Conservation (phyloP, 1,140 invertebrate species). For the Littorina saxatilis region DNA sequence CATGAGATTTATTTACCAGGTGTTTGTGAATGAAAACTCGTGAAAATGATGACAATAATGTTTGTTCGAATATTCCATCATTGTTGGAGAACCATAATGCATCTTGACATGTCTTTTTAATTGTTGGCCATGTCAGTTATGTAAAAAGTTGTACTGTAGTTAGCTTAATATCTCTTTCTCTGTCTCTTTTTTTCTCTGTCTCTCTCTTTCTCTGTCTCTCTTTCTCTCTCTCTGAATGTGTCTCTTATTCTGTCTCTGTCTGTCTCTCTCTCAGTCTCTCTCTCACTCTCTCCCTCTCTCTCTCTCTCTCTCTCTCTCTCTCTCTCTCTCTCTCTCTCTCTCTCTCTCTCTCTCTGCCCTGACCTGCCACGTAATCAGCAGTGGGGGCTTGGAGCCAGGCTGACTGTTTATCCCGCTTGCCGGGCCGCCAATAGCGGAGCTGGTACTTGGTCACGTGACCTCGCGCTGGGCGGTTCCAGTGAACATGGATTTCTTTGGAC, state of each 20-base stretch:
- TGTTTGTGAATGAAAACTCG: too few relatives aligned
- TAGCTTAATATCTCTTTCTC: background rate
- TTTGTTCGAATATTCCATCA: too few relatives aligned
- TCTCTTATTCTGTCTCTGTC: background rate
- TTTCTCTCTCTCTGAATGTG: too few relatives aligned
- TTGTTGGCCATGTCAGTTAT: too few relatives aligned
- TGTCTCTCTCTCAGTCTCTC: background rate
- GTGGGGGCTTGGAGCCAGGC: slow-evolving; percentile 38
- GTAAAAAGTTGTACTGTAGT: too few relatives aligned
- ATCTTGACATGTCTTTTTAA: too few relatives aligned
- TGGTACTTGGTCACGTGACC: slow-evolving; percentile 49
- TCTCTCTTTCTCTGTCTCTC: too few relatives aligned
- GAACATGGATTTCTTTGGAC: slow-evolving; percentile 50
- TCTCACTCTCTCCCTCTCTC: too few relatives aligned
- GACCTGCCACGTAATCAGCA: slow-evolving; percentile 41
- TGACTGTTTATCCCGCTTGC: slow-evolving; percentile 46
- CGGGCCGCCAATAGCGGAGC: slow-evolving; percentile 48
- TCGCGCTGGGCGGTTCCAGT: slow-evolving; percentile 48
- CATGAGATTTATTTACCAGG: too few relatives aligned
- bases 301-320: background rate
- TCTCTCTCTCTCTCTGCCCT: too few relatives aligned
- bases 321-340: background rate
- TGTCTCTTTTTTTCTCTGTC: background rate
- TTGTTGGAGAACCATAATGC: too few relatives aligned
- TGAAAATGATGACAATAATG: too few relatives aligned